Percentiles rank a stretch among this genome's conserved stretches.
These are phyloP conservation scores for Tiaroga cobitis DNA, from an alignment of 2,797 vertebrate genomes.

Conservation along the genomic window DNA sequence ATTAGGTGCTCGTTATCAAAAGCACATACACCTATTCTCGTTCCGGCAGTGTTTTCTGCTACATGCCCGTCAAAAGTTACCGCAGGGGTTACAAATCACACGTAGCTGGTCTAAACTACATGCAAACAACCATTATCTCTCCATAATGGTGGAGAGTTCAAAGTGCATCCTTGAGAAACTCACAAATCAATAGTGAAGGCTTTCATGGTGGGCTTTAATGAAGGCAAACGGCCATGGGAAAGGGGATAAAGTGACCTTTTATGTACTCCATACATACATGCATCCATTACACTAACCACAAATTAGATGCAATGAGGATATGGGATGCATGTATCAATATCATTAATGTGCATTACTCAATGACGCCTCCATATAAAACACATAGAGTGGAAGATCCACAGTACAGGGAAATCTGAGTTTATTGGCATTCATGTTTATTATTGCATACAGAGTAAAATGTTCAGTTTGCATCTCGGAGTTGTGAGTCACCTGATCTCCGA, in stretches of 20 bases:
- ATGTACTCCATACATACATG: conserved; percentile 25
- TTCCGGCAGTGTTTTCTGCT: conserved; percentile 20
- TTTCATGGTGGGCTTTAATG: conserved; percentile 79
- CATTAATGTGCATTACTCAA: conserved; percentile 24
- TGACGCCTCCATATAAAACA: neutral
- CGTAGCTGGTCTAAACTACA: conserved; percentile 20
- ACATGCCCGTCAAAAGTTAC: conserved; percentile 9
- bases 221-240: conserved; percentile 76
- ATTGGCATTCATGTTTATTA: conserved; percentile 23
- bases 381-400: neutral
- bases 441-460: conserved; percentile 3
- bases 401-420: neutral
- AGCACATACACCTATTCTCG: conserved; percentile 45
- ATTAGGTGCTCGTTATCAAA: conserved; percentile 50
- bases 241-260: conserved; percentile 81
- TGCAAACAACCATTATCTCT: conserved; percentile 58
- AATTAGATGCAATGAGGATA: conserved; percentile 16
- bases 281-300: conserved; percentile 43
- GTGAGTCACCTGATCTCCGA: conserved; percentile 49
- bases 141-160: conserved; percentile 52
- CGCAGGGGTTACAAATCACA: conserved; percentile 9
- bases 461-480: conserved; percentile 7
- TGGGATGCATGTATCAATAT: conserved; percentile 18
- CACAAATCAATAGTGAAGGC: conserved; percentile 76
- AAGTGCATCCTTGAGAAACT: conserved; percentile 67